Conservation (phyloP, 1,140 invertebrate species). For the Tyrophagus putrescentiae region DNA sequence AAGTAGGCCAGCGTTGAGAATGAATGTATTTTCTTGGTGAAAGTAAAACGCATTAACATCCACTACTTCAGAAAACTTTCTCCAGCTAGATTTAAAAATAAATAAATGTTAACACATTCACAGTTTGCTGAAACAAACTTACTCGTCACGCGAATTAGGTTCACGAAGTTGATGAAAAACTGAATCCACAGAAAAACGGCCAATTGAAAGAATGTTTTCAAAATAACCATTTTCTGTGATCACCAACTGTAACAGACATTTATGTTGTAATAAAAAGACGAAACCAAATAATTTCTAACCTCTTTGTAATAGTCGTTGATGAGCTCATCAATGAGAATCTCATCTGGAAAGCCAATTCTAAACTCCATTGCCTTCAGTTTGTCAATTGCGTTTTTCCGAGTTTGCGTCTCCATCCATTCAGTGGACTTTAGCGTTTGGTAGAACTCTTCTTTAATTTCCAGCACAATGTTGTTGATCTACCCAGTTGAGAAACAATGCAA, state of each 20-base stretch:
- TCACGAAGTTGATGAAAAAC: conserved; percentile 56
- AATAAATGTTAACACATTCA: conserved; percentile 2
- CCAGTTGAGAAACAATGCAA: conserved; percentile 37
- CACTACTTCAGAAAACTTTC: conserved; percentile 54
- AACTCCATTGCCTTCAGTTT: conserved; percentile 37
- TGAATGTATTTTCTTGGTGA: conserved; percentile 64
- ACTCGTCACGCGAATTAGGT: conserved; percentile 60
- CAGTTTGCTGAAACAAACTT: background rate
- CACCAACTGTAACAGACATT: background rate
- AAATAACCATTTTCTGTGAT: conserved; percentile 44
- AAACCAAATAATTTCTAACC: conserved; percentile 27
- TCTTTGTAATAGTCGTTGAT: conserved; percentile 32
- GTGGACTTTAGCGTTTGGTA: conserved; percentile 46
- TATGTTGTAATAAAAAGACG: background rate
- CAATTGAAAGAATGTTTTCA: conserved; percentile 54
- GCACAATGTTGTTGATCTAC: conserved; percentile 26
- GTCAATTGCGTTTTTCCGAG: conserved; percentile 48
- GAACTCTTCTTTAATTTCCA: conserved; percentile 28
- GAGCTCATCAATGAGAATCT: conserved; percentile 33
- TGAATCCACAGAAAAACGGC: conserved; percentile 54
- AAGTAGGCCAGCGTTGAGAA: conserved; percentile 75
- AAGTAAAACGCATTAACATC: conserved; percentile 70
- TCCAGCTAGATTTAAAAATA: conserved; percentile 38
- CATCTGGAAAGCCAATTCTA: conserved; percentile 38
- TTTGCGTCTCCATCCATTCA: conserved; percentile 80